Evolutionary conservation across 2,113 vertebrate genomes (phyloP), one percentile per base, ranked within the genome.

Genomic region (Phrynocephalus versicolor): DNA sequence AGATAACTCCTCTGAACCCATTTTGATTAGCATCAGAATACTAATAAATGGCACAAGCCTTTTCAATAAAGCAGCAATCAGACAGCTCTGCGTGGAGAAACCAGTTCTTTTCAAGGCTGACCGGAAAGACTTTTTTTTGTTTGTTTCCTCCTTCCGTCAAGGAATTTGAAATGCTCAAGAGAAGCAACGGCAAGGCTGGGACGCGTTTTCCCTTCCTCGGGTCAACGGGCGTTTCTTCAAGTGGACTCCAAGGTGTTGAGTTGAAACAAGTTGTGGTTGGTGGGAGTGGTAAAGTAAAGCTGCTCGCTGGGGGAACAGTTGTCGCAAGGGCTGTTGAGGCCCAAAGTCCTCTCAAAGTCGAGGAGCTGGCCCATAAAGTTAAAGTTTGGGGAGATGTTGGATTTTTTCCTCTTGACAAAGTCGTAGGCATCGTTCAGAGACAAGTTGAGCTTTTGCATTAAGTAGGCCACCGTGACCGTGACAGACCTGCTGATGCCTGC

Each of bases 391-490:
- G 99, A 99, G 95, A 99, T 99, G 94, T 99, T 99, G 85, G 99
- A 99, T 95, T 99, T 99, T 96, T 99, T 99, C 93, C 98, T 96
- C 94, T 99, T 99, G 91, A 99, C 99, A 14, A 99, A 99, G 95
- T 99, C 99, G 75, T 99, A 99, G 84, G 98, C 99, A 4, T 99
- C 99, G 0, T 99, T 99, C 87, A 99, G 97, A 1, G 98, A 99
- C 94, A 99, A 96, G 96, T 99, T 99, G 95, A 99, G 98, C 96
- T 99, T 99, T 96, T 99, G 99, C 99, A 99, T 99, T 96, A 99
- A 97, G 95, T 99, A 99, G 88, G 99, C 99, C 88, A 99, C 99
- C 0, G 99, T 99, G 90, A 99, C 99, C 0, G 99, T 99, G 88
- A 99, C 99, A 0, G 98, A 99, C 79, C 98, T 98, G 94, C 99